Evolutionary conservation across 2,888 invertebrate genomes (phyloP).

Genomic region (Leptothorax acervorum): DNA sequence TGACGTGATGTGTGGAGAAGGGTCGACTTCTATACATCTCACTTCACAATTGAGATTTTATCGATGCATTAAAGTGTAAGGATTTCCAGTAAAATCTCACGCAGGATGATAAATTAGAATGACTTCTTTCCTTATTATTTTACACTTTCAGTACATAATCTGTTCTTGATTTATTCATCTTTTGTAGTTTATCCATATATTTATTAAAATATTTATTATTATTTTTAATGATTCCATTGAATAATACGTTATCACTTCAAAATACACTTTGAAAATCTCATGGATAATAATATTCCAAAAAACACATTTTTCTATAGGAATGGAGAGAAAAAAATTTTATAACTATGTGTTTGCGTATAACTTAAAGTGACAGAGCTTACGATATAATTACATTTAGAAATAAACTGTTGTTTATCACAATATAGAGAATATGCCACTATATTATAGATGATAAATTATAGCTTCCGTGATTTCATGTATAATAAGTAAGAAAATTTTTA

Average conservation of each 20-base stretch:
- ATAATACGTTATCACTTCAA: background rate
- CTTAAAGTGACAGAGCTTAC: background rate
- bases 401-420: background rate
- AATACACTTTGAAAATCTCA: background rate
- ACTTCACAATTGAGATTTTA: slow-evolving; percentile 78
- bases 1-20: slow-evolving; percentile 57
- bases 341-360: background rate
- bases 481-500: background rate
- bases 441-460: background rate
- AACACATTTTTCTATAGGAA: background rate
- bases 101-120: slow-evolving; percentile 14
- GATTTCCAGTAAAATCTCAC: background rate
- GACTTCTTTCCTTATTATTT: background rate
- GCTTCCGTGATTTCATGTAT: background rate
- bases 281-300: background rate
- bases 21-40: slow-evolving; percentile 29
- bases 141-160: background rate
- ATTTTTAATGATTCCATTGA: background rate
- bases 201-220: background rate
- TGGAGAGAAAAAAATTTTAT: too few relatives aligned
- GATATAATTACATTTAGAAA: background rate
- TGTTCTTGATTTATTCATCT: background rate
- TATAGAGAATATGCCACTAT: background rate
- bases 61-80: slow-evolving; percentile 59
- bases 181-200: background rate